phyloP scores from a whole-genome alignment of 2,797 vertebrate species.

The Fistularia commersonii region DNA sequence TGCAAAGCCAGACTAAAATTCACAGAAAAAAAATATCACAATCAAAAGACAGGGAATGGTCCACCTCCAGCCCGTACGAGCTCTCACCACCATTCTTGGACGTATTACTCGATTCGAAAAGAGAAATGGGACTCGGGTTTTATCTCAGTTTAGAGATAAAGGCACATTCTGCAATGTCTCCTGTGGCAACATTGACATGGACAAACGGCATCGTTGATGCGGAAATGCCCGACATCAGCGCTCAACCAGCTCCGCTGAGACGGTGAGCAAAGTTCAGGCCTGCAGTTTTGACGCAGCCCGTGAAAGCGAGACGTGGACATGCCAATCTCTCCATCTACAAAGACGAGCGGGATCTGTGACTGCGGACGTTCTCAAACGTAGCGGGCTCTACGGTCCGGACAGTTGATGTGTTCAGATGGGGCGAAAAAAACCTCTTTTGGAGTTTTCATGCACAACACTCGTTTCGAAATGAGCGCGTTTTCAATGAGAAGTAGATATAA shows the following conservation, averaged over 20 bases:
- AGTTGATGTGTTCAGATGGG: too few relatives aligned
- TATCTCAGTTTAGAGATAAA: constrained; percentile 51
- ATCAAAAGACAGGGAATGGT: too few relatives aligned
- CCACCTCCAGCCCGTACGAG: too few relatives aligned
- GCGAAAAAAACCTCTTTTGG: too few relatives aligned
- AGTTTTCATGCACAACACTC: too few relatives aligned
- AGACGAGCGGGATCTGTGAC: neutral
- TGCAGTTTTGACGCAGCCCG: neutral
- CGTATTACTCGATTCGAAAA: constrained; percentile 26
- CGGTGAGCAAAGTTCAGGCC: neutral
- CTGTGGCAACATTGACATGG: constrained; percentile 34
- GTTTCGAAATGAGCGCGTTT: too few relatives aligned
- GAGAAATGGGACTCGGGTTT: constrained; percentile 7
- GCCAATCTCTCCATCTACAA: constrained; percentile 7
- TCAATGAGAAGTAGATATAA: too few relatives aligned
- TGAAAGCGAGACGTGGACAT: neutral
- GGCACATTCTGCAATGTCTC: constrained; percentile 66
- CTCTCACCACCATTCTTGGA: neutral
- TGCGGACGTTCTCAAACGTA: too few relatives aligned
- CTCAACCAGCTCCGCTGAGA: neutral
- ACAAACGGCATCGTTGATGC: constrained; percentile 21
- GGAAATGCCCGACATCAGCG: constrained; percentile 11
- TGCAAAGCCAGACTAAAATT: too few relatives aligned
- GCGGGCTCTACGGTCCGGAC: too few relatives aligned
- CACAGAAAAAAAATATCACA: too few relatives aligned